Base-by-base conservation (phyloP, 1,140 invertebrate species). In the Colletes latitarsis region DNA sequence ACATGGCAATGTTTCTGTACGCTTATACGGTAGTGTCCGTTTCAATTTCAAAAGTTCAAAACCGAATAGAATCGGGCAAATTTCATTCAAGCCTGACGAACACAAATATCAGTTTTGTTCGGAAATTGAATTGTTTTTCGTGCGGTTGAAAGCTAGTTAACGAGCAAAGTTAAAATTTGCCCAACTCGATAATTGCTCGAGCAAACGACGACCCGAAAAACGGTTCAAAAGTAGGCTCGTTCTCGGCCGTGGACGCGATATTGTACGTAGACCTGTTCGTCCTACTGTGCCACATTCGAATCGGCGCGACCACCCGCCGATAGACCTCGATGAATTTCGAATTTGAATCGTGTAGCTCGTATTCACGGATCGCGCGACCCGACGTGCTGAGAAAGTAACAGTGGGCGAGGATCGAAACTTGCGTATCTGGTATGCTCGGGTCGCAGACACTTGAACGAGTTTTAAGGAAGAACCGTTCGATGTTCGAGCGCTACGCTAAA, bases 281-380 rank as follows among this genome's bases (percentile, higher is more conserved):
- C 68, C 85, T 79, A 84, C 79, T 87, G 85, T 82, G 79, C 82
- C 55, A 82, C 77, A 86, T 87, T 81, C 62, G 68, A 83, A 78
- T 80, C 79, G 72, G 72, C 70, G 43, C 79, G 58, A 66, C 55
- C 17, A 66, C 55, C 17, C 63, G 66, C 60, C 49, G 46, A 41
- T 43, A 53, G 55, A 17, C 41, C 21, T 67, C 55, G 39, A 58
- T 70, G 82, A 86, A 81, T 86, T 87, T 86, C 73, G 81, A 53
- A 86, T 86, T 58, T 57, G 49, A 62, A 30, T 21, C 76, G 64
- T 49, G 53, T 75, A 73, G 62, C 30, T 6, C 19, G 39, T 39
- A 55, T 74, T 58, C 43, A 49, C 71, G 21, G 43, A 68, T 80
- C n/a, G n/a, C 78, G 19, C 71, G 63, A 74, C 1, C 1, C 41